Conservation (phyloP, 2,888 invertebrate species). For the Harpagoxenus sublaevis region DNA sequence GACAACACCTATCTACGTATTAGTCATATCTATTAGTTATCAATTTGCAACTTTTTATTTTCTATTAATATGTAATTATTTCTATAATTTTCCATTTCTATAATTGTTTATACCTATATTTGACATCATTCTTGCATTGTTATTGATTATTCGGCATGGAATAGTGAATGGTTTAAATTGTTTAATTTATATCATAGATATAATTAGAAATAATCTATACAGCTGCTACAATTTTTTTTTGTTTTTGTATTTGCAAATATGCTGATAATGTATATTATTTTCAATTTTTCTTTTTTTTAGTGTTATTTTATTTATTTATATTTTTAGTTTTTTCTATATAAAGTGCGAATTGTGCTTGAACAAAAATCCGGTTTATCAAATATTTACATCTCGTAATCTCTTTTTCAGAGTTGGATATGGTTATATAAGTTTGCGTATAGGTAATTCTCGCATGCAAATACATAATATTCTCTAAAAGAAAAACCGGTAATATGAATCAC, state of each 20-base stretch:
- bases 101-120: background rate
- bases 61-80: too few relatives aligned
- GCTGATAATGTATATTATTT: background rate
- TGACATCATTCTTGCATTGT: background rate
- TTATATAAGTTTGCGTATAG: background rate
- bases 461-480: background rate
- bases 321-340: background rate
- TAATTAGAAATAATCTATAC: background rate
- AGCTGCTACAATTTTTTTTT: background rate
- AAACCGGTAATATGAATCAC: background rate
- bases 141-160: background rate
- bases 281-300: background rate
- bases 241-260: background rate
- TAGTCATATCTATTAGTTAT: background rate
- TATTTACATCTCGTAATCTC: constrained; percentile 4
- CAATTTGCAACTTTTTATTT: too few relatives aligned
- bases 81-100: too few relatives aligned
- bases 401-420: background rate
- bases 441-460: background rate
- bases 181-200: background rate
- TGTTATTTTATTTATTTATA: background rate
- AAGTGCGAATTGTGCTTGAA: background rate
- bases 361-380: background rate
- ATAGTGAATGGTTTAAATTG: background rate
- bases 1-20: background rate